These are phyloP conservation scores for Tachysurus fulvidraco DNA, from an alignment of 2,113 vertebrate species.

Conservation along the genomic window DNA sequence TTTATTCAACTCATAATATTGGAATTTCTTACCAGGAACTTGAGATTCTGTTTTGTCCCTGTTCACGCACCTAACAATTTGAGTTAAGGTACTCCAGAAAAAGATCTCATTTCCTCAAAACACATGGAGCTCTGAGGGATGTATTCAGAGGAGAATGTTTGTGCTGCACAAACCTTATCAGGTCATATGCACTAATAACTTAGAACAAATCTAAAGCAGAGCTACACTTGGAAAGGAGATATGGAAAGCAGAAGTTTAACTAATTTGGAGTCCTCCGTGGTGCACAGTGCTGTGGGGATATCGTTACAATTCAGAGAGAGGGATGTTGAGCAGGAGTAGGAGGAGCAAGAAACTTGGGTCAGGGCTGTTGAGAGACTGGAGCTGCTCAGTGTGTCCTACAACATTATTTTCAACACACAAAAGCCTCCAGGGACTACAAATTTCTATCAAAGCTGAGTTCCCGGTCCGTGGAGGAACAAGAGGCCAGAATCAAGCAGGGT, in stretches of 20 bases:
- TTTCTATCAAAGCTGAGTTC: constrained; percentile 15
- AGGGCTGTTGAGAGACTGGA: constrained; percentile 42
- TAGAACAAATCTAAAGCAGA: constrained; percentile 72
- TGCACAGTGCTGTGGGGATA: constrained; percentile 45
- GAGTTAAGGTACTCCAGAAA: constrained; percentile 55
- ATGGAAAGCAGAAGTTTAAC: constrained; percentile 55
- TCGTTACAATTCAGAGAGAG: constrained; percentile 53
- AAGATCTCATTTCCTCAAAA: constrained; percentile 63
- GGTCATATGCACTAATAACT: constrained; percentile 62
- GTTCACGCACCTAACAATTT: constrained; percentile 47
- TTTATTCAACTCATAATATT: constrained; percentile 41
- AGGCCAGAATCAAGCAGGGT: constrained; percentile 34
- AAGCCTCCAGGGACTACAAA: constrained; percentile 22
- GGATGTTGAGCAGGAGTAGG: constrained; percentile 43
- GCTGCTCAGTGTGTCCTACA: constrained; percentile 39
- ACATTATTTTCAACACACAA: constrained; percentile 19
- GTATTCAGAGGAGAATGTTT: constrained; percentile 67
- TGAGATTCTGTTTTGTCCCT: constrained; percentile 37
- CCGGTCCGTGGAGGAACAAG: constrained; percentile 33
- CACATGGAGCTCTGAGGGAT: constrained; percentile 64
- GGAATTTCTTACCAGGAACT: constrained; percentile 48
- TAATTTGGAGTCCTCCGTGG: constrained; percentile 54
- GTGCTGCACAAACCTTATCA: constrained; percentile 64
- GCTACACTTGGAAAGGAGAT: constrained; percentile 59
- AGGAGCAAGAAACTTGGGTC: constrained; percentile 44